These are phyloP conservation scores for Caenorhabditis virilis DNA, from an alignment of 2,888 invertebrate species.

Conservation along the genomic window DNA sequence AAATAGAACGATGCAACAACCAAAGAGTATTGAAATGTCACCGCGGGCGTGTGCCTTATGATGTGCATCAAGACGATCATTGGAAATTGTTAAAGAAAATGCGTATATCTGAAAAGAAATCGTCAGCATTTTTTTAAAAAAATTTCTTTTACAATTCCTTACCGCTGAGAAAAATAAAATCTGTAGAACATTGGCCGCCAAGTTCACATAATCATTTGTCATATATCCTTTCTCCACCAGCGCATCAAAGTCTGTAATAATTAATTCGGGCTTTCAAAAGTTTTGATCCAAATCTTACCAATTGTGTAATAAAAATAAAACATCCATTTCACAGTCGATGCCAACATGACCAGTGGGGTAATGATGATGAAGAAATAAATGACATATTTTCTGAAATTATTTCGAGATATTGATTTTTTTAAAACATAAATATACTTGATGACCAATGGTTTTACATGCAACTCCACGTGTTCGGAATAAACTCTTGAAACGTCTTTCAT, in stretches of 20 bases:
- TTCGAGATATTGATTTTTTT: slow-evolving; percentile 14
- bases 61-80: slow-evolving; percentile 63
- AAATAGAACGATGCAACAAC: slow-evolving; percentile 59
- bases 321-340: slow-evolving; percentile 57
- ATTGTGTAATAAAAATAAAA: slow-evolving; percentile 66
- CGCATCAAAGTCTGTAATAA: slow-evolving; percentile 55
- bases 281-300: too few species aligned
- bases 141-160: slow-evolving; percentile 3
- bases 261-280: neutral
- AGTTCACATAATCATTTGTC: slow-evolving; percentile 48
- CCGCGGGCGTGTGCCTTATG: slow-evolving; percentile 66
- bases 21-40: slow-evolving; percentile 64
- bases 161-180: slow-evolving; percentile 54
- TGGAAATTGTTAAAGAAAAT: slow-evolving; percentile 46
- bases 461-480: slow-evolving; percentile 44
- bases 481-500: slow-evolving; percentile 65
- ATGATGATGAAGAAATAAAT: slow-evolving; percentile 43
- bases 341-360: slow-evolving; percentile 43
- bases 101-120: slow-evolving; percentile 47
- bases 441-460: too few species aligned
- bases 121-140: slow-evolving; percentile 2
- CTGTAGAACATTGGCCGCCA: slow-evolving; percentile 51
- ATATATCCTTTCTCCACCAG: slow-evolving; percentile 57
- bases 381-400: slow-evolving; percentile 22
- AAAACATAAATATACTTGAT: too few species aligned